phyloP scores from a whole-genome alignment of 2,113 vertebrate genomes.

The Hystrix brachyura region DNA sequence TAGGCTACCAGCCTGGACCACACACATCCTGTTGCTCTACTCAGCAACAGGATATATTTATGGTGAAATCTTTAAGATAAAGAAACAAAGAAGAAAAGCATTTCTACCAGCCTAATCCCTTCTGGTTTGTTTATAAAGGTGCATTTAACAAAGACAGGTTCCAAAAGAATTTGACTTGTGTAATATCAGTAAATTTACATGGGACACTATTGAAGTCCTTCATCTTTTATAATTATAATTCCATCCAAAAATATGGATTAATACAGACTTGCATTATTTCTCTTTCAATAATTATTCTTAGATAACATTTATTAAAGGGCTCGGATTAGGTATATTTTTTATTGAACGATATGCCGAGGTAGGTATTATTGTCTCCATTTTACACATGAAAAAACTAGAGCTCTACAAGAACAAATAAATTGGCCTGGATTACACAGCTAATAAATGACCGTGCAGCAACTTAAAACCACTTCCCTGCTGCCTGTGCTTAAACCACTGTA shows the following conservation, averaged over 20 bases:
- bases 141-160: neutral
- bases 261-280: neutral
- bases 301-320: neutral
- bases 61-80: neutral
- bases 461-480: neutral
- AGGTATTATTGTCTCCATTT: neutral
- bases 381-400: neutral
- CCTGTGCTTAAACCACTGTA: neutral
- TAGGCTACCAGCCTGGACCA: neutral
- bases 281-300: neutral
- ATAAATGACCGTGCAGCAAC: neutral
- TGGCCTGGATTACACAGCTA: neutral
- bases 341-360: neutral
- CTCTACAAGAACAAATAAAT: neutral
- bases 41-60: neutral
- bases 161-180: neutral
- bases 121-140: neutral
- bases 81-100: neutral
- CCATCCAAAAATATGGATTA: neutral
- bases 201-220: neutral
- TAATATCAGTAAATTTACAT: neutral
- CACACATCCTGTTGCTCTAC: too few relatives aligned
- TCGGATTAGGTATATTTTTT: neutral
- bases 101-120: neutral
- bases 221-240: neutral